Conservation (phyloP, 2,113 vertebrate species). For the Diphyllodes magnificus region DNA sequence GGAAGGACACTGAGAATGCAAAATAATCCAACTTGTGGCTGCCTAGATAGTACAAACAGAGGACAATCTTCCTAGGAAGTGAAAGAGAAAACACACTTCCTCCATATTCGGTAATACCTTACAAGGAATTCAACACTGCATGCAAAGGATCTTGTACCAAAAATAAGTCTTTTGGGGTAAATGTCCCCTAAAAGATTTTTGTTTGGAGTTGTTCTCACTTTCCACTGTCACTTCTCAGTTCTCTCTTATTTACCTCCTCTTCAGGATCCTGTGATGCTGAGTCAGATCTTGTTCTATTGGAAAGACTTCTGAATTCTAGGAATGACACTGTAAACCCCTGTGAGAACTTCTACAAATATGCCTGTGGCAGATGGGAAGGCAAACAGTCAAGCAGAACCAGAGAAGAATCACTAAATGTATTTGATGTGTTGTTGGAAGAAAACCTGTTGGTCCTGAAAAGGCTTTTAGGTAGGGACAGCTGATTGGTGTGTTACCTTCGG, state of each 20-base stretch:
- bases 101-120: background rate
- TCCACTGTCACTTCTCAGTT: background rate
- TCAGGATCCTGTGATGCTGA: slow-evolving; percentile 47
- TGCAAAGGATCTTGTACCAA: slow-evolving; percentile 1
- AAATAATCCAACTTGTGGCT: background rate
- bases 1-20: background rate
- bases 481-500: background rate
- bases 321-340: slow-evolving; percentile 65
- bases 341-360: slow-evolving; percentile 70
- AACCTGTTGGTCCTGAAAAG: slow-evolving; percentile 63
- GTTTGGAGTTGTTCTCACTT: background rate
- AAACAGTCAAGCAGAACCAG: background rate
- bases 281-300: slow-evolving; percentile 16
- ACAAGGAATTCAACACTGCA: background rate
- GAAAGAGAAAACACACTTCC: background rate
- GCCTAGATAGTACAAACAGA: background rate
- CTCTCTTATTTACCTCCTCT: background rate
- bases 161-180: slow-evolving; percentile 41
- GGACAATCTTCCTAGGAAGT: background rate
- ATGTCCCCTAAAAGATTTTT: background rate
- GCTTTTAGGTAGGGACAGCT: slow-evolving; percentile 63
- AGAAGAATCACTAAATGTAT: slow-evolving; percentile 12
- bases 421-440: slow-evolving; percentile 63
- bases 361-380: slow-evolving; percentile 59
- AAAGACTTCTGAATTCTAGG: slow-evolving; percentile 44